Evolutionary conservation across 1,140 invertebrate genomes (phyloP), one percentile per base, ranked within the genome.

Genomic region (Aphaenogaster ashmeadi): DNA sequence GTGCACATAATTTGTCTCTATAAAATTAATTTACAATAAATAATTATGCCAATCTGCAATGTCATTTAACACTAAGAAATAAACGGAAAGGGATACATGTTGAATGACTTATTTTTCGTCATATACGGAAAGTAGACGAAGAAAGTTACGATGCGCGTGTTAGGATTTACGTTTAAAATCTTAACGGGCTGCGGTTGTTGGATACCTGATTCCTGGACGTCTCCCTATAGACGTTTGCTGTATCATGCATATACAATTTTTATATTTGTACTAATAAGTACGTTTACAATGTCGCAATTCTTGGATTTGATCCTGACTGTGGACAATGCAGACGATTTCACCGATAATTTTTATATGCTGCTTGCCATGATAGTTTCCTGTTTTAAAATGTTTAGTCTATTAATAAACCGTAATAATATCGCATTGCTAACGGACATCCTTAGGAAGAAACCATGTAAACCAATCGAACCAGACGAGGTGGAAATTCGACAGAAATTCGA

Each of bases 311-410:
- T 75, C 50, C 18, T 75, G 9, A 83, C 8, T 84, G 89, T 89
- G 9, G 27, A 86, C 1, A 88, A 86, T 36, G 5, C 78, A 8
- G 87, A 92, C 0, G 78, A 89, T 13, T 83, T 92, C 0, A 88
- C 86, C 1, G 87, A 92, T 36, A 93, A 90, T 71, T 77, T 92
- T 11, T 93, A 90, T 15, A 71, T 93, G n/a, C 33, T 90, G 4
- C 56, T 93, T 11, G 86, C 91, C 1, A 79, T 91, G 27, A 36
- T 83, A 0, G 74, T 87, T 13, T 77, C 74, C 1, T 60, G 74
- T 1, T 33, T 21, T 21, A 75, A 75, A 75, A 75, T 75, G 72
- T 58, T 33, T 5, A 89, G 81, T 3, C 1, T 93, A 15, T 18
- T 90, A 11, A 3, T 72, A 1, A 88, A 72, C 47, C 85, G 85